phyloP scores from a whole-genome alignment of 2,797 vertebrate species.

The Rhincodon typus region DNA sequence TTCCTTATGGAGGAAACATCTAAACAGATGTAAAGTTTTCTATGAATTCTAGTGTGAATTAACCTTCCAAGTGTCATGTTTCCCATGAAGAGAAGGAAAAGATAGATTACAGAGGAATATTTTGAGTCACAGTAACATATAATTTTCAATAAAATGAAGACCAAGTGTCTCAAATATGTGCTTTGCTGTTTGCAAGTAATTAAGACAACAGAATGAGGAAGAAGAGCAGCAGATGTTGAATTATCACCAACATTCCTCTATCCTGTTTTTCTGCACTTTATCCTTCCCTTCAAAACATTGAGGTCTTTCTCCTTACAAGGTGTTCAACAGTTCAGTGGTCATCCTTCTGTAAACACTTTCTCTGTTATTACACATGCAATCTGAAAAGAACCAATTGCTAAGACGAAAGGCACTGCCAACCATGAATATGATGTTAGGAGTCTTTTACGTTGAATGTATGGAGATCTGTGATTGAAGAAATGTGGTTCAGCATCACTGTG shows the following conservation, averaged over 20 bases:
- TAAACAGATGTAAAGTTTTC: not conserved
- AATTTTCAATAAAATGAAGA: not conserved
- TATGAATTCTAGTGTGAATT: not conserved
- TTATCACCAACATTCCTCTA: not conserved
- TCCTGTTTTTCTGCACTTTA: not conserved
- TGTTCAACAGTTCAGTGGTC: not conserved
- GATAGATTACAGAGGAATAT: not conserved
- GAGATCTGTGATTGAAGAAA: not conserved
- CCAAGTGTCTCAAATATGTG: not conserved
- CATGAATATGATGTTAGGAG: not conserved
- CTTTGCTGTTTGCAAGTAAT: not conserved
- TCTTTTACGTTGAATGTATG: not conserved
- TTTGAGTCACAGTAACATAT: not conserved
- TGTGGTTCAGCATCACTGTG: not conserved
- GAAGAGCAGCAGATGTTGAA: not conserved
- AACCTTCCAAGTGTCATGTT: not conserved
- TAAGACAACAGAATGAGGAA: not conserved
- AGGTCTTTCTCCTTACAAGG: no score
- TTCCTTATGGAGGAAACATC: not conserved
- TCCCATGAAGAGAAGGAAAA: not conserved
- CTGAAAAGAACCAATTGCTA: not conserved
- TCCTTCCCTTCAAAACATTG: not conserved
- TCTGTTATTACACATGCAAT: not conserved
- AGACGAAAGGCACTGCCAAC: not conserved
- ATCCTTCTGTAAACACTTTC: no score